Percentiles rank a stretch among this genome's conserved stretches.
Evolutionary conservation across 1,140 invertebrate species (phyloP).

Genomic region (Galendromus occidentalis): DNA sequence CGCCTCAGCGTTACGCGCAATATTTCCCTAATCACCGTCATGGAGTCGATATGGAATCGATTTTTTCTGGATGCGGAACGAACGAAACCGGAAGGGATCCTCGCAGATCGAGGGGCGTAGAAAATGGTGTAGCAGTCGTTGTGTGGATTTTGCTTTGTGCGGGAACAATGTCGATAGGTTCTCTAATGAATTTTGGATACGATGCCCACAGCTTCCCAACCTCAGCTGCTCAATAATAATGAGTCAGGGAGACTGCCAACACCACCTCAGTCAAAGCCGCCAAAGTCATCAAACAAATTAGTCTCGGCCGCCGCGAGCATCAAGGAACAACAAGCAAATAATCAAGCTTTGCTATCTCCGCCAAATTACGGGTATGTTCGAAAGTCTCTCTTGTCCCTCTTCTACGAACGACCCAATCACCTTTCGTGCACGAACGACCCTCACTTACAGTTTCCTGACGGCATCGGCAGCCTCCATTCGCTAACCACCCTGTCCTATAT

Average conservation of each 20-base stretch:
- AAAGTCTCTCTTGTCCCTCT: no score
- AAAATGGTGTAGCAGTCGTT: no score
- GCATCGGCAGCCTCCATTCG: not conserved
- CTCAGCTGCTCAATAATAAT: slow-evolving; percentile 3
- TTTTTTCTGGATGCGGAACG: no score
- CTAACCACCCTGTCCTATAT: slow-evolving; percentile 17
- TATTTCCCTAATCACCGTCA: no score
- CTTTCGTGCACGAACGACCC: not conserved
- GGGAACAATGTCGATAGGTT: no score
- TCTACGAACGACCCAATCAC: no score
- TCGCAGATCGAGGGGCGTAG: no score
- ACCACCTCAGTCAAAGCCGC: not conserved
- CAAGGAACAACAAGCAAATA: not conserved
- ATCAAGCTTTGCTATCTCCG: not conserved
- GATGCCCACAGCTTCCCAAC: slow-evolving; percentile 1
- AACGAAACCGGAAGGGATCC: no score
- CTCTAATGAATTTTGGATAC: not conserved
- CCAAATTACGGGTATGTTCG: not conserved
- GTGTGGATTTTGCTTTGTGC: no score
- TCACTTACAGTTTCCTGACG: not conserved
- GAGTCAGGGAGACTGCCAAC: slow-evolving; percentile 2
- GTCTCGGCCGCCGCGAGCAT: not conserved
- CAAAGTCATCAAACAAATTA: not conserved
- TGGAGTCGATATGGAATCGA: no score
- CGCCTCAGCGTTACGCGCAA: no score